A percentile compares a stretch with the other conserved stretches of the same genome.
phyloP scores from a whole-genome alignment of 2,888 invertebrate genomes.

The Adineta ricciae region DNA sequence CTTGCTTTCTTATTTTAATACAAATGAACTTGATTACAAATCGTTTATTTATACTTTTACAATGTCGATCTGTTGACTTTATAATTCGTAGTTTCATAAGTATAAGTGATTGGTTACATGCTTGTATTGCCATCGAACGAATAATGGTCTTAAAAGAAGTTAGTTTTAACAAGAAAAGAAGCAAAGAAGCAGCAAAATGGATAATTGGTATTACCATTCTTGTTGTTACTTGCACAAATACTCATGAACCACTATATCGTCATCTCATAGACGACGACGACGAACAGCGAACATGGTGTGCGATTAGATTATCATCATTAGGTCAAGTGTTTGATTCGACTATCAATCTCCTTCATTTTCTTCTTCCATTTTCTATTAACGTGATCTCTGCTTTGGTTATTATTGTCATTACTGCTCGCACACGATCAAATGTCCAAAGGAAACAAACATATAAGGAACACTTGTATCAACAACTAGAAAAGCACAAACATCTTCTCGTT shows the following conservation, averaged over 20 bases:
- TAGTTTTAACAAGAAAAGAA: neutral
- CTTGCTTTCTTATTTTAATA: neutral
- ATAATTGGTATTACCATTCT: neutral
- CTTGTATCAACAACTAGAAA: neutral
- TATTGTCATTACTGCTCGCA: neutral
- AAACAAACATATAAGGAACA: neutral
- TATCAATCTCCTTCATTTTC: neutral
- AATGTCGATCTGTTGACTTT: neutral
- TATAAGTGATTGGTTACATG: neutral
- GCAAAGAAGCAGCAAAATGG: neutral
- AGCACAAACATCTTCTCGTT: neutral
- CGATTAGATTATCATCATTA: neutral
- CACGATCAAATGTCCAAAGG: neutral
- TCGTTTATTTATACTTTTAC: neutral
- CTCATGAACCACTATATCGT: neutral
- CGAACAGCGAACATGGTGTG: neutral
- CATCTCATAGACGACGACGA: neutral
- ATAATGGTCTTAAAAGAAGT: neutral
- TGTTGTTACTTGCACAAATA: neutral
- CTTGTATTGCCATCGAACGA: neutral
- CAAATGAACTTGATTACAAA: neutral
- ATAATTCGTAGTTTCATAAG: neutral
- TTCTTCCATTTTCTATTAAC: neutral
- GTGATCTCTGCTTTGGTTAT: neutral
- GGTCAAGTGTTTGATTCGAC: neutral